Base-by-base conservation (phyloP, 2,797 vertebrate genomes). In the Siniperca scherzeri region DNA sequence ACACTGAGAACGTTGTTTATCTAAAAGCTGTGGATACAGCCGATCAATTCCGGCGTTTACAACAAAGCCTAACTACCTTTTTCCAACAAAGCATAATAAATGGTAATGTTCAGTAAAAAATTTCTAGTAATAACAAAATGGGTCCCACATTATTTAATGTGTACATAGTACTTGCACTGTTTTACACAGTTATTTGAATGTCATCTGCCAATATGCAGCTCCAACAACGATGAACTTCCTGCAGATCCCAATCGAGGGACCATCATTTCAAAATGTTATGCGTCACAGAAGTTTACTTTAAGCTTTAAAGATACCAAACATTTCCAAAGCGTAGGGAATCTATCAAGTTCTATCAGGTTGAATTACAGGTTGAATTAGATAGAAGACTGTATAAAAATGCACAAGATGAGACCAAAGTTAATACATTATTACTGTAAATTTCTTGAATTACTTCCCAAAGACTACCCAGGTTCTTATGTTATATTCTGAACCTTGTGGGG, bases 181-280 rank as follows among this genome's bases (percentile, higher is more conserved):
- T 19, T 66, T 17, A 25, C 4, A 44, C 14, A 66, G 22, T 62
- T 40, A 30, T 25, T n/a, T 62, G 21, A 42, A 62, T 62, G 22
- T 16, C 12, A 62, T 40, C 36, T 62, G 21, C 57, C 7, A 1
- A 59, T 33, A 27, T 22, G 33, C 19, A 38, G 59, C 33, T 36
- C 21, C 16, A 21, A 11, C n/a, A 48, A 19, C 1, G 0, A 11
- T 19, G 9, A 38, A 55, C 36, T 7, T 3, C 30, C 19, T 33
- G 27, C 27, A 0, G 46, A 8, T 0, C 27, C 17, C 33, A 13
- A 36, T 46, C 1, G 0, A 33, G 27, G 17, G 44, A 22, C 5
- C 5, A 21, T 67, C 17, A 48, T 48, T 48, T 66, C 8, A 64
- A 44, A 64, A 8, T n/a, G 21, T 14, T 5, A 30, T 30, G 30